Evolutionary conservation across 2,113 vertebrate genomes (phyloP), one percentile per base, ranked within the genome.

Genomic region (Egretta garzetta): DNA sequence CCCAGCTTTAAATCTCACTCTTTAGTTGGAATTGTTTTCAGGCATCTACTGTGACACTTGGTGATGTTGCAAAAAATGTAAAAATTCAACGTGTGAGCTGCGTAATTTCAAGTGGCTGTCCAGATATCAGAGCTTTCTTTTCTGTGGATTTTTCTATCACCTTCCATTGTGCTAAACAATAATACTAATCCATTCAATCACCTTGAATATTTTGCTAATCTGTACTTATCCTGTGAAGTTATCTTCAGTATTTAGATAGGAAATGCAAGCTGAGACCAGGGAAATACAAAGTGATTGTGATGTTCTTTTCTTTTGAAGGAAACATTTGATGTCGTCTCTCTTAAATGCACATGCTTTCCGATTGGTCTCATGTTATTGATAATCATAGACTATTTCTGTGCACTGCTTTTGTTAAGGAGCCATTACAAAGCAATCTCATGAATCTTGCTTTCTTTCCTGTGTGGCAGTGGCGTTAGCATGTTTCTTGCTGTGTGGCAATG

Each of bases 121-220:
- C 91, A 72, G 85, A 64, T 96, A 96, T 22, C 95, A 88, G 39
- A 75, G 88, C 89, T 93, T 71, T 82, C 91, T 94, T 83, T 68
- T 94, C 87, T 86, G 56, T 64, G 70, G 71, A 73, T 95, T 96
- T 95, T 96, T 79, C 55, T 80, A 82, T 94, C 87, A 94, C 93
- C 55, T 95, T 73, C 73, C 93, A 96, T 94, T 94, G 90, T 94
- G 91, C 86, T 96, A 83, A 91, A 96, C 93, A 96, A 97, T 96
- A 80, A 72, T 68, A 39, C 89, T 96, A 93, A 96, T 95, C 94
- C 73, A 55, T 96, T 96, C 91, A 94, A 89, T 96, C 93, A 85
- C 89, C 74, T 68, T 80, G 90, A 94, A 93, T 94, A 68, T 86
- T 95, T 95, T 87, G 72, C 62, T 98, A 91, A 97, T 96, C 96